Conservation (phyloP, 2,888 invertebrate species). For the Timandra comae region DNA sequence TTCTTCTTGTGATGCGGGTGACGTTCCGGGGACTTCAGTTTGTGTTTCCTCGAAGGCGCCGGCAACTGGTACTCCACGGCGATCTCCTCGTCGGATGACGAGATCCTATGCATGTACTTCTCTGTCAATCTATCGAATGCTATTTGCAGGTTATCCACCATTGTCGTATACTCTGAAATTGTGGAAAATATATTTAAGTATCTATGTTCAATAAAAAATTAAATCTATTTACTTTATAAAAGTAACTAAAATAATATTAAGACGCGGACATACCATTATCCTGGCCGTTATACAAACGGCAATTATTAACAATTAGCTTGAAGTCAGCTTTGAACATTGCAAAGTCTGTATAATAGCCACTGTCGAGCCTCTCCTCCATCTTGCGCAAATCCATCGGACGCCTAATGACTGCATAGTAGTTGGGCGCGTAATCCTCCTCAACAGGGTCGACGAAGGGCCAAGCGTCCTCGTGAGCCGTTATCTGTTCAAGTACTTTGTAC, state of each 20-base stretch:
- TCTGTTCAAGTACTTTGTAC: constrained; percentile 92
- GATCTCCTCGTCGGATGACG: constrained; percentile 87
- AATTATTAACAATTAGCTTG: constrained; percentile 94
- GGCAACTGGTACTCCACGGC: constrained; percentile 80
- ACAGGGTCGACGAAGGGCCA: constrained; percentile 97
- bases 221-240: not conserved
- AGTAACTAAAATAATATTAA: not conserved
- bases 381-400: constrained; percentile 92
- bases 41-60: constrained; percentile 66
- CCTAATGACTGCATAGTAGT: constrained; percentile 84
- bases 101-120: constrained; percentile 87
- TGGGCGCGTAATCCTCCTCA: constrained; percentile 94
- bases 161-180: constrained; percentile 87
- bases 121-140: constrained; percentile 89
- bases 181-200: too few species aligned
- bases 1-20: constrained; percentile 53
- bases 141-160: constrained; percentile 89
- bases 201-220: not conserved
- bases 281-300: constrained; percentile 93
- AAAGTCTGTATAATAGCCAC: constrained; percentile 86
- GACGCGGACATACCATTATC: constrained; percentile 87
- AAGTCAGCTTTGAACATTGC: constrained; percentile 92
- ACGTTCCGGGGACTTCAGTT: constrained; percentile 57
- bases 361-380: constrained; percentile 91
- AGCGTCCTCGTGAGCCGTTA: constrained; percentile 92